Evolutionary conservation across 2,113 vertebrate species (phyloP), one percentile per base, ranked within the genome.

Genomic region (Noturus placidus): DNA sequence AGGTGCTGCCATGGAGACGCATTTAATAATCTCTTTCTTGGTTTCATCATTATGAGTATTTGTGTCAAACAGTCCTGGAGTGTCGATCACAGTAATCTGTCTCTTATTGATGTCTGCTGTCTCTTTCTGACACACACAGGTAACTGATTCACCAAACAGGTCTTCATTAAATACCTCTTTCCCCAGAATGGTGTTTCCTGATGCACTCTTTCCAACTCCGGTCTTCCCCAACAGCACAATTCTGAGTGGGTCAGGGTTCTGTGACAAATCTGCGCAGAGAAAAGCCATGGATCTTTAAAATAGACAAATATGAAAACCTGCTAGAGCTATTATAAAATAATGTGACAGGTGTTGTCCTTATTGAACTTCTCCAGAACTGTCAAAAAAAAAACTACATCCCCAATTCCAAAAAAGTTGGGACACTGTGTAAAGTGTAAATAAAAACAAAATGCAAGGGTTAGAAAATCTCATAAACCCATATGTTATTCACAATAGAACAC

Each of bases 51-150:
- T 74, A 0, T 0, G 10, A 0, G 59, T 8, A 2, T 91, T 70
- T 0, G 93, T 94, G 89, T 95, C 92, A 50, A 95, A 95, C 50
- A 95, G 79, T 4, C 93, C 94, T 0, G 94, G 94, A 0, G 91
- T 95, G 33, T 95, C 94, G 0, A 94, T 90, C 0, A 94, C 63
- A 0, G 93, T 67, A 0, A 95, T 10, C 0, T 85, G 69, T 19
- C 27, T 88, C 1, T 81, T 88, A 0, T 13, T 65, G 4, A 93
- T n/a, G n/a, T n/a, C n/a, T n/a, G n/a, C n/a, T n/a, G n/a, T n/a
- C n/a, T n/a, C n/a, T n/a, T n/a, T n/a, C n/a, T n/a, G n/a, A n/a
- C n/a, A n/a, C n/a, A n/a, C n/a, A n/a, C n/a, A n/a, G n/a, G n/a
- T n/a, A n/a, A n/a, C n/a, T n/a, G n/a, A n/a, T 25, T 30, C 0